Evolutionary conservation across 2,888 invertebrate species (phyloP), one percentile per base, ranked within the genome.

Genomic region (Xestoiulus laeticollis): DNA sequence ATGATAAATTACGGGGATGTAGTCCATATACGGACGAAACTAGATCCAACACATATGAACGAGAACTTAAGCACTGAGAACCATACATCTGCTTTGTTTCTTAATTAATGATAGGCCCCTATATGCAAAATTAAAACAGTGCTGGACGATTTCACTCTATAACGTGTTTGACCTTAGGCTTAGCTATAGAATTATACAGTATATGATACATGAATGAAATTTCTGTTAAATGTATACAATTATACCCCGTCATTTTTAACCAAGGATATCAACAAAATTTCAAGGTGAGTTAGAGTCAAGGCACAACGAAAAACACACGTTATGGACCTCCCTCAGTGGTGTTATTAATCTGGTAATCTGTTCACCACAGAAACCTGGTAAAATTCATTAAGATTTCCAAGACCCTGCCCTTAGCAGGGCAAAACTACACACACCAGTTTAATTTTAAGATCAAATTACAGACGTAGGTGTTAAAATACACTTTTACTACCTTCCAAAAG

Each of bases 401-500:
- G 68, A 22, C 68, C 26, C 26, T 5, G 3, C 68, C 68, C 26
- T 26, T 26, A 68, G 26, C 26, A 68, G 68, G 68, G 68, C 68
- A 26, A 26, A 1, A 14, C 68, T 12, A 68, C 38, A 38, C 38
- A 38, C 38, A 38, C 68, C 10, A 68, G 68, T 68, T 68, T 68
- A 14, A 26, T 14, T 68, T 68, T 68, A 68, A 68, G 68, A 68
- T 68, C 68, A 26, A 8, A 26, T 68, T 26, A 68, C 68, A 8
- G 26, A 26, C 68, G 68, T 68, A 68, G 68, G 68, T 68, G 68
- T 68, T 68, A 68, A 68, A 68, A 68, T 68, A 26, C 68, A 68
- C 68, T 68, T 68, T 68, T 68, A 68, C 59, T 59, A 26, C 12
- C 26, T 68, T 12, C 68, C 26, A 68, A 68, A 68, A 68, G 26